These are phyloP conservation scores for Henricia sp. DNA, from an alignment of 53 echinoderm and acorn worm species.

Conservation along the genomic window DNA sequence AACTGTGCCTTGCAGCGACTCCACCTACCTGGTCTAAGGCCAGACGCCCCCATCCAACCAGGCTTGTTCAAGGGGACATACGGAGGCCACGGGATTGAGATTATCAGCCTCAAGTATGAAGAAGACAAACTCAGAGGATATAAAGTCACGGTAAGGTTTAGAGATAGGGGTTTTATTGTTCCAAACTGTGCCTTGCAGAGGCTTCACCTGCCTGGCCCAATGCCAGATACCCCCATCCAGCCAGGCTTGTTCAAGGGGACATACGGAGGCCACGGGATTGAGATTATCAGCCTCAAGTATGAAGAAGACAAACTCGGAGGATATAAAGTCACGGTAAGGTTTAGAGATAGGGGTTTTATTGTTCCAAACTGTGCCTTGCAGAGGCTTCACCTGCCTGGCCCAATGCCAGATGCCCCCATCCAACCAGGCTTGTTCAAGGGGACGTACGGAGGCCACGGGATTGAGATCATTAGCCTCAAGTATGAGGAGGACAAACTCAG, in stretches of 20 bases:
- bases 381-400: conserved; percentile 39
- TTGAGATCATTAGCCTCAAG: conserved; percentile 79
- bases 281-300: conserved; percentile 78
- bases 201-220: conserved; percentile 26
- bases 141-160: conserved; percentile 84
- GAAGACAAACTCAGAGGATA: conserved; percentile 79
- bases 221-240: conserved; percentile 68
- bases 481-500: conserved; percentile 79
- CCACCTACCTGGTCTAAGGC: conserved; percentile 1
- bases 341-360: not conserved
- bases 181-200: conserved; percentile 63
- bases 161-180: not conserved
- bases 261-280: conserved; percentile 94
- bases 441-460: conserved; percentile 94
- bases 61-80: conserved; percentile 96
- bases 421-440: conserved; percentile 94
- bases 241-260: conserved; percentile 96
- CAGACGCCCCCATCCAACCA: conserved; percentile 77
- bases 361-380: conserved; percentile 65
- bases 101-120: conserved; percentile 77
- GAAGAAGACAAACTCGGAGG: conserved; percentile 80
- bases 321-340: conserved; percentile 85
- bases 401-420: conserved; percentile 60
- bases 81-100: conserved; percentile 92
- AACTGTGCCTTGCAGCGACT: conserved; percentile 63